Evolutionary conservation across 2,888 invertebrate species (phyloP), one percentile per base, ranked within the genome.

Genomic region (Drosophila eohydei): DNA sequence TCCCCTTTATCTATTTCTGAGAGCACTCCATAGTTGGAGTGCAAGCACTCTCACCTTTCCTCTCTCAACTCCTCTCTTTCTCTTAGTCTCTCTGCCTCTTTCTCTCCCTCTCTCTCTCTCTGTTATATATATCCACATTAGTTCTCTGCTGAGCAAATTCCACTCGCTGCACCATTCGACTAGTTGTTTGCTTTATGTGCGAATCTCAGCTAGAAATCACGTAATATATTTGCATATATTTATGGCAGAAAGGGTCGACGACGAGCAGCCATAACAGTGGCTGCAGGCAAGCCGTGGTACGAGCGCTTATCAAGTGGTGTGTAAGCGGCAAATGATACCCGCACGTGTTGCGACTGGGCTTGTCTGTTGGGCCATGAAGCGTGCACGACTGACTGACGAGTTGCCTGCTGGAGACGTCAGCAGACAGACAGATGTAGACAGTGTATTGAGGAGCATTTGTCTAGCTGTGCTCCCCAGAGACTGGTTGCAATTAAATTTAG

Each of bases 141-240:
- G 44, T 60, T 76, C 46, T 52, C 26, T 28, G 28, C 32, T 26
- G 32, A 48, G 34, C 34, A 32, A 67, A 54, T 65, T 50, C 54
- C 41, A 52, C 16, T 54, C 32, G 46, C 58, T 41, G 55, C 30
- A 26, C 11, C 61, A 40, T 56, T 55, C 41, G 58, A 52, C 66
- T 57, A 51, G 56, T 50, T 63, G 43, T 66, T 65, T 67, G 43
- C 30, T 44, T 77, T 71, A 68, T 61, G 57, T 51, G 41, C 41
- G 62, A 74, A 74, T 73, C 61, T 70, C 66, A 67, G 57, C 46
- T 69, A 60, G 83, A 81, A 75, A 87, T 87, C 84, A 83, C 82
- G 84, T 81, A 78, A 71, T 66, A 72, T 55, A 83, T 87, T 87
- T 83, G 67, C 87, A 87, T 83, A 87, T 83, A 87, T 87, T 87